A percentile compares a stretch with the other conserved stretches of the same genome.
Conservation (phyloP, 92 coral and sea anemone species). For the Epizoanthus scotinus region DNA sequence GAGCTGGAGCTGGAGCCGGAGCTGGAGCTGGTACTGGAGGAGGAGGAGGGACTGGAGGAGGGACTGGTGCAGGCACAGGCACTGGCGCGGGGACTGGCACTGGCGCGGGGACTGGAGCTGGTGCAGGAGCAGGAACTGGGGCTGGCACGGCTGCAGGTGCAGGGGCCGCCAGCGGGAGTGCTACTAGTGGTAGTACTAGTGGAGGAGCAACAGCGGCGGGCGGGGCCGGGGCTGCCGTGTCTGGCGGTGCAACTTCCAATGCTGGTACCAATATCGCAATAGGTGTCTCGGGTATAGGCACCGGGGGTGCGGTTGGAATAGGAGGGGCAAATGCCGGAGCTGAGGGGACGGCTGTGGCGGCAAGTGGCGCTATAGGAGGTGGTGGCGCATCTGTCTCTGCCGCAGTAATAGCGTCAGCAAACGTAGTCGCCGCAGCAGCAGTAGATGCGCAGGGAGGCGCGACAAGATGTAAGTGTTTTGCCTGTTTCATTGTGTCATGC, state of each 20-base stretch:
- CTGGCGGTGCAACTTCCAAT: background rate
- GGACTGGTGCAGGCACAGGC: constrained; percentile 25
- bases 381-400: constrained; percentile 31
- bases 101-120: background rate
- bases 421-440: constrained; percentile 23
- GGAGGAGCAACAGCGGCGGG: background rate
- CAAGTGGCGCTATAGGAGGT: constrained; percentile 11
- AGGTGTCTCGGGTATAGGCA: constrained; percentile 29
- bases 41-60: constrained; percentile 25
- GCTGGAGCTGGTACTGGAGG: background rate
- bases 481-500: background rate
- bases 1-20: constrained; percentile 19
- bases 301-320: constrained; percentile 25
- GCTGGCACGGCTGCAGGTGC: background rate
- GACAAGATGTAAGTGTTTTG: constrained; percentile 14
- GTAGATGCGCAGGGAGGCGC: constrained; percentile 36
- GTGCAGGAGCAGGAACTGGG: background rate
- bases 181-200: background rate
- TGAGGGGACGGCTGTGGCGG: background rate
- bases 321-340: constrained; percentile 32
- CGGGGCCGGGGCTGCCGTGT: background rate
- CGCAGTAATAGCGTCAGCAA: constrained; percentile 33
- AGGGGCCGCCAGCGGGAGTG: background rate
- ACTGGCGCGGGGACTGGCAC: constrained; percentile 8
- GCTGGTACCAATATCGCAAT: background rate